Percentiles rank a stretch among this genome's conserved stretches.
phyloP scores from a whole-genome alignment of 2,797 vertebrate species.

The Sparus aurata region DNA sequence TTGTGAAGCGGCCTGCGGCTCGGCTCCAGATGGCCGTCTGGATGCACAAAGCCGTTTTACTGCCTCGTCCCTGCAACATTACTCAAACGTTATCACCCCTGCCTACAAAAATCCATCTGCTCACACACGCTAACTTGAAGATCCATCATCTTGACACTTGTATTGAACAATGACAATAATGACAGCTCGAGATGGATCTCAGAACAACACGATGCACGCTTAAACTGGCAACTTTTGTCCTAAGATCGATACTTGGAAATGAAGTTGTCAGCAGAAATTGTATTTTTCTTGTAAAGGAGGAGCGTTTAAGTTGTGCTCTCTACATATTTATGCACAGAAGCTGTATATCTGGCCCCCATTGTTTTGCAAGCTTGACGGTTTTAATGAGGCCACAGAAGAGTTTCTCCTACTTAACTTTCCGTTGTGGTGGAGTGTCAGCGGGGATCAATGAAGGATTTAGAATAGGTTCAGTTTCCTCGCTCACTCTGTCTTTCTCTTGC shows the following conservation, averaged over 20 bases:
- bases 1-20: constrained; percentile 47
- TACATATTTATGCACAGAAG: constrained; percentile 53
- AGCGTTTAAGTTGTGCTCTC: constrained; percentile 50
- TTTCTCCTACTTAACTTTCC: constrained; percentile 76
- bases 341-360: constrained; percentile 48
- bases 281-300: constrained; percentile 29
- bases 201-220: constrained; percentile 59
- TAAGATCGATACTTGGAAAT: constrained; percentile 71
- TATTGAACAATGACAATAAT: constrained; percentile 78
- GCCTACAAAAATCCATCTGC: constrained; percentile 79
- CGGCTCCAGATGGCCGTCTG: constrained; percentile 70
- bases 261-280: constrained; percentile 72
- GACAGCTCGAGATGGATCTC: constrained; percentile 71
- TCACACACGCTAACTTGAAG: constrained; percentile 65
- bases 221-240: constrained; percentile 70
- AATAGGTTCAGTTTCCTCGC: constrained; percentile 61
- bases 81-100: constrained; percentile 78
- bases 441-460: constrained; percentile 80
- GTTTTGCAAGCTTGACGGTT: constrained; percentile 67
- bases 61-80: constrained; percentile 66
- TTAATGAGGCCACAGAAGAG: constrained; percentile 79
- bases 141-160: constrained; percentile 76
- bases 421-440: constrained; percentile 65
- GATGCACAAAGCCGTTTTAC: constrained; percentile 69
- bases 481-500: constrained; percentile 51